Base-by-base conservation (phyloP, 2,113 vertebrate species). In the Pavo muticus region DNA sequence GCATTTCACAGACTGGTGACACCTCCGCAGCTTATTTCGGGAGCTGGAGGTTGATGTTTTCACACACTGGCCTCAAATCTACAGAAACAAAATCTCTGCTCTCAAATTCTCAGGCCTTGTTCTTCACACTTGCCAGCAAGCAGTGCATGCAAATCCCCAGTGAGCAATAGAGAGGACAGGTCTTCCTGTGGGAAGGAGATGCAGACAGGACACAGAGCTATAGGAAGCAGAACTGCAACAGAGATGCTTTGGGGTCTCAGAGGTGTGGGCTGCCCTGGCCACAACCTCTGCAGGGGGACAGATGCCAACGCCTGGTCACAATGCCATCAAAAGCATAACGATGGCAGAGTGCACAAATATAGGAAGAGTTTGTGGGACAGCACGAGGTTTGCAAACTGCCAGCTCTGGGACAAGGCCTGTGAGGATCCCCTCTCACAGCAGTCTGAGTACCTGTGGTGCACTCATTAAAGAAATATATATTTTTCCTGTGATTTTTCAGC, bases 101-200 rank as follows among this genome's bases (percentile, higher is more conserved):
- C 32, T 74, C 80, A 74, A 84, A 57, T 21, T 73, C 44, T 82
- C 67, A 69, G 45, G 4, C n/a, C 54, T 79, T 89, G n/a, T 72
- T 96, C 90, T 86, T 77, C 54, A 60, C 25, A 7, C 57, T 90
- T 77, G 32, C 11, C 71, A 87, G 77, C 70, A 75, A 61, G 77
- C 87, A 94, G 91, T 84, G 82, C 93, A 95, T 91, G 89, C 77
- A 95, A 87, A 93, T 94, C 92, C 91, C 52, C 67, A 3, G 7
- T 48, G 73, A 68, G 44, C 77, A 32, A n/a, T 0, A 1, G 61
- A 39, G 47, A 72, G 86, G 76, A 78, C 67, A 76, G 60, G 45
- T 37, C 76, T 88, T 84, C 48, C n/a, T 2, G 10, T 0, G 0
- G 68, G 42, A 64, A 29, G 40, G 14, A 70, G 44, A 15, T 39